Evolutionary conservation across 64 coral and sea anemone species (phyloP).

Genomic region (Stichodactyla helianthus): DNA sequence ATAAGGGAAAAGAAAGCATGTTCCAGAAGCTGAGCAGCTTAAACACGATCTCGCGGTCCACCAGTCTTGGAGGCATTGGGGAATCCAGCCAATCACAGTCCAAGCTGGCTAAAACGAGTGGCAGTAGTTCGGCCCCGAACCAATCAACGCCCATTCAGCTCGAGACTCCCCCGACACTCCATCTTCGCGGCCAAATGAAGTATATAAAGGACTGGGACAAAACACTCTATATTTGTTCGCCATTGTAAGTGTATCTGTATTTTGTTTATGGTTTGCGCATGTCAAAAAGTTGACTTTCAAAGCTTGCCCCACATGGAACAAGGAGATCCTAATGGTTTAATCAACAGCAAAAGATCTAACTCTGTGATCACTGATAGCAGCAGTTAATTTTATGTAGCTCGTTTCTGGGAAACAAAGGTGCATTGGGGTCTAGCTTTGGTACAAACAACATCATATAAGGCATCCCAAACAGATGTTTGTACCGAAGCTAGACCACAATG

Average conservation of each 20-base stretch:
- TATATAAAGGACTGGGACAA: conserved; percentile 72
- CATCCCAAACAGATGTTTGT: too few relatives aligned
- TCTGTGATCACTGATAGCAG: too few relatives aligned
- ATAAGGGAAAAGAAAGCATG: neutral
- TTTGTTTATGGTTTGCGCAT: too few relatives aligned
- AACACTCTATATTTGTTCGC: conserved; percentile 82
- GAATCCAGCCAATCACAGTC: neutral
- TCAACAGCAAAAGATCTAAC: too few relatives aligned
- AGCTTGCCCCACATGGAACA: too few relatives aligned
- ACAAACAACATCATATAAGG: too few relatives aligned
- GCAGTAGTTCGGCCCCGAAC: neutral
- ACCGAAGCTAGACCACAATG: too few relatives aligned
- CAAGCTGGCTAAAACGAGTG: neutral
- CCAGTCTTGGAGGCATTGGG: neutral
- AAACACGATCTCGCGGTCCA: neutral
- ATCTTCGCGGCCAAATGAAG: conserved; percentile 80
- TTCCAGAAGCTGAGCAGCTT: neutral
- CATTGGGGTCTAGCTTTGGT: too few relatives aligned
- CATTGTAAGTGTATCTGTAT: conserved; percentile 47
- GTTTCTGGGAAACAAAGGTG: too few relatives aligned
- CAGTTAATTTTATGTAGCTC: too few relatives aligned
- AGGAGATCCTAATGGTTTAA: too few relatives aligned
- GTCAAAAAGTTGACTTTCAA: too few relatives aligned
- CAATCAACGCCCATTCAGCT: neutral
- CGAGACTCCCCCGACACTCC: conserved; percentile 39